Evolutionary conservation across 1,140 invertebrate species (phyloP).

Genomic region (Drosophila nannoptera): DNA sequence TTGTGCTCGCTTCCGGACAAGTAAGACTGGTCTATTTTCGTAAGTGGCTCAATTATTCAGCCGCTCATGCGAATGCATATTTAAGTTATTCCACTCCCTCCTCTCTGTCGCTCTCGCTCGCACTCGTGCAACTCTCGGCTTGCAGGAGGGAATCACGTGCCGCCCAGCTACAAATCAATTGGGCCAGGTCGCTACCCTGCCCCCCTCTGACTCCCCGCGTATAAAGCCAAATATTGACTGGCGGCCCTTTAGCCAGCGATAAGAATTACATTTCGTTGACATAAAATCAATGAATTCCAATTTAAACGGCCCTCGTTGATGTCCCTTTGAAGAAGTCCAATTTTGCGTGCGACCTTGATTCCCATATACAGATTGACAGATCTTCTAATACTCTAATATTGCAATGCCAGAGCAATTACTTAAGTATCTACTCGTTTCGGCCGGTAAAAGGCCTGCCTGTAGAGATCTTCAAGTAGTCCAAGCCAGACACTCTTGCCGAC

Average conservation of each 20-base stretch:
- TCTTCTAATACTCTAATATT: background rate
- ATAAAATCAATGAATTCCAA: conserved; percentile 59
- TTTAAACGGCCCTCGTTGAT: conserved; percentile 10
- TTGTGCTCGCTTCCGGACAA: conserved; percentile 36
- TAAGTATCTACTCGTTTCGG: background rate
- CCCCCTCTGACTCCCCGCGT: conserved; percentile 6
- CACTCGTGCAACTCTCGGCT: background rate
- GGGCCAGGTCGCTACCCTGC: background rate
- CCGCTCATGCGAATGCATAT: conserved; percentile 53
- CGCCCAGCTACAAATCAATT: conserved; percentile 36
- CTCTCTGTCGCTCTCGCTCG: background rate
- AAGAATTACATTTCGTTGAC: conserved; percentile 41
- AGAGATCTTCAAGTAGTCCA: conserved; percentile 40
- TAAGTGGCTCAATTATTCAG: conserved; percentile 57
- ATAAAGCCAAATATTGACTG: conserved; percentile 15
- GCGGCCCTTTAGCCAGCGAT: conserved; percentile 7
- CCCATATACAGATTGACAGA: too few relatives aligned
- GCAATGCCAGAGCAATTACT: too few relatives aligned
- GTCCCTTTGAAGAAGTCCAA: background rate
- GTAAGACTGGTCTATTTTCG: conserved; percentile 38
- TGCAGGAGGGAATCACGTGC: conserved; percentile 38
- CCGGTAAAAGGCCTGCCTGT: conserved; percentile 1
- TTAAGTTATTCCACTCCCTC: conserved; percentile 33
- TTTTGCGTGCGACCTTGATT: background rate
- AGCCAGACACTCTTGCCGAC: conserved; percentile 59